A percentile compares a stretch with the other conserved stretches of the same genome.
Conservation (phyloP, 64 coral and sea anemone species). For the Platygyra sinensis region DNA sequence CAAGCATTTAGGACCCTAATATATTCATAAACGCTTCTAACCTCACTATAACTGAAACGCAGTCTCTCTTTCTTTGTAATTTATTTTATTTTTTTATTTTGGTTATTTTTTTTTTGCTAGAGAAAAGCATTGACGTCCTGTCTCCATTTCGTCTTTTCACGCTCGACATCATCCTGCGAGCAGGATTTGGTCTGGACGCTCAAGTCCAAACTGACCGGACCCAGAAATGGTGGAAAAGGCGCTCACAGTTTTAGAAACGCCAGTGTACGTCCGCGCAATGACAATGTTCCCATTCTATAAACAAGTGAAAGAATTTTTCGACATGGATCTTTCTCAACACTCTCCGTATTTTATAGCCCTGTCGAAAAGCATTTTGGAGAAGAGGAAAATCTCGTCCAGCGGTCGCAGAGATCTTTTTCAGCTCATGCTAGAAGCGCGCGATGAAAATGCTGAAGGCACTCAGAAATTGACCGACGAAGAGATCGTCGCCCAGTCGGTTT, state of each 20-base stretch:
- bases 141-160: slow-evolving; percentile 16
- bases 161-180: slow-evolving; percentile 15
- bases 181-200: slow-evolving; percentile 36
- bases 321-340: neutral
- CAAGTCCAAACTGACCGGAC: slow-evolving; percentile 33
- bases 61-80: too few species aligned
- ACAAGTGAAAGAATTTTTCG: slow-evolving; percentile 16
- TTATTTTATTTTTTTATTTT: neutral
- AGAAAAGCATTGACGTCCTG: slow-evolving; percentile 15
- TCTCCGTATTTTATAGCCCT: slow-evolving; percentile 12
- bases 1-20: too few species aligned
- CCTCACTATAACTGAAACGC: too few species aligned
- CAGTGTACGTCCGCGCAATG: neutral
- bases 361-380: neutral
- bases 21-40: too few species aligned
- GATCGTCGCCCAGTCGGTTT: slow-evolving; percentile 31
- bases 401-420: slow-evolving; percentile 32
- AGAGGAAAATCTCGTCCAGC: neutral
- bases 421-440: slow-evolving; percentile 22
- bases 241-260: neutral
- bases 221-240: slow-evolving; percentile 35
- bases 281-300: slow-evolving; percentile 33
- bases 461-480: slow-evolving; percentile 18
- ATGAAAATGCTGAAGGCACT: neutral
- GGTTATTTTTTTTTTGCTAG: neutral